phyloP scores from a whole-genome alignment of 1,140 invertebrate species.

The Sinonovacula constricta region DNA sequence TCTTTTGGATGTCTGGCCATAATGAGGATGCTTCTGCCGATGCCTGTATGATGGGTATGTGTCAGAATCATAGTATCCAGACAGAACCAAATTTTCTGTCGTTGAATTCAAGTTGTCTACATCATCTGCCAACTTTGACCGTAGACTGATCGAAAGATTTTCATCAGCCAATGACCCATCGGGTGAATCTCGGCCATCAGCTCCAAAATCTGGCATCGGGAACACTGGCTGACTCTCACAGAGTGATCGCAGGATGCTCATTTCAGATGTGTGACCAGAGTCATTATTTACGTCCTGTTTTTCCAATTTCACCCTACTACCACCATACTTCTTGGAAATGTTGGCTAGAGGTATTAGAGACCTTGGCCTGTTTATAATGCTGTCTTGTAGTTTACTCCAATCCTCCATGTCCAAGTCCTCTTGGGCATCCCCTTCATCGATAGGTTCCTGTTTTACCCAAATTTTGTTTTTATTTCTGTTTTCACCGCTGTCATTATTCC shows the following conservation, averaged over 20 bases:
- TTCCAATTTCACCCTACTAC: neutral
- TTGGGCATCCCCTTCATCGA: slow-evolving; percentile 1
- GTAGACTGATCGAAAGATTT: neutral
- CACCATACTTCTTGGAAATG: slow-evolving; percentile 21
- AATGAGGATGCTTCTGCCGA: slow-evolving; percentile 11
- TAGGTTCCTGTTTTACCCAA: slow-evolving; percentile 30
- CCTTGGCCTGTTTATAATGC: slow-evolving; percentile 27
- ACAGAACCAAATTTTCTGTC: slow-evolving; percentile 41
- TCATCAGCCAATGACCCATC: neutral
- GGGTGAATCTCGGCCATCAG: neutral
- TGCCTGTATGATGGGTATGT: slow-evolving; percentile 26
- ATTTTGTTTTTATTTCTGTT: no score
- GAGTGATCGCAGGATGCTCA: slow-evolving; percentile 32
- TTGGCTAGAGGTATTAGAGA: slow-evolving; percentile 34
- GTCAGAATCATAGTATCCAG: slow-evolving; percentile 38
- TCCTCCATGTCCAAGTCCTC: neutral
- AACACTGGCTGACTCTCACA: slow-evolving; percentile 12
- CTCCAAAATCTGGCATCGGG: neutral
- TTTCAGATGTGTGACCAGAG: neutral
- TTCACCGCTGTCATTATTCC: no score
- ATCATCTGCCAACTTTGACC: slow-evolving; percentile 17
- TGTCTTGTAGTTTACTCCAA: neutral
- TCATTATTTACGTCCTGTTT: neutral
- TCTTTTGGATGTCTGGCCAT: slow-evolving; percentile 26
- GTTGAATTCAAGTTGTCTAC: slow-evolving; percentile 21